Base-by-base conservation (phyloP, 64 coral and sea anemone genomes). In the Platygyra sinensis region DNA sequence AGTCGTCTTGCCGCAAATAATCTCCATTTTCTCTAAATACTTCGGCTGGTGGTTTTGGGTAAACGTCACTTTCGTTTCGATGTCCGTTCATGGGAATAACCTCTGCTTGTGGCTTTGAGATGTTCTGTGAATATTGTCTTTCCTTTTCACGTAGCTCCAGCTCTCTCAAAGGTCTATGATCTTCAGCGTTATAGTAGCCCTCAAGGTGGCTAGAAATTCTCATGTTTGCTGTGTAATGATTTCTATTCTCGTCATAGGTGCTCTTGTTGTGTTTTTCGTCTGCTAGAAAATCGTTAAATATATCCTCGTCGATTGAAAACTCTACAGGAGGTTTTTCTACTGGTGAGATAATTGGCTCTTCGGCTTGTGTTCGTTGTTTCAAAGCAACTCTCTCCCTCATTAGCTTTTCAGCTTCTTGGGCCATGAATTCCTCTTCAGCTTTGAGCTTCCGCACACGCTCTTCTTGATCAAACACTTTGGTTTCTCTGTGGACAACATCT, bases 401-500 rank as follows among this genome's bases (percentile, higher is more conserved):
- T 52, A 89, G 49, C 54, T 86, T 72, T 33, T 94, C 92, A 82
- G 87, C 92, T 75, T 94, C 92, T 78, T 89, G 78, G 3, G 79
- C 80, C 87, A 89, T 89, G 17, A 89, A 85, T 55, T 94, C 92
- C 30, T 94, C 92, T 77, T 94, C 92, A 27, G 87, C 92, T 78
- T 89, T 89, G 30, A 94, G 79, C 83, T 85, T 94, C 75, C 92
- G 32, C 27, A 84, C 74, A 33, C 87, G 92, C 50, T 80, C 92
- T 39, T 94, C 87, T 13, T 94, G 87, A 5, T 81, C 79, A 30
- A 80, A 72, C 16, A 81, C 87, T 57, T 75, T 75, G 65, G 83
- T 89, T 51, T 94, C 72, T 89, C 78, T 60, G 79, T 39, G 50
- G 74, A 77, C 74, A 71, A 83, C 30, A 72, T 80, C 24, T 67